Evolutionary conservation across 2,888 invertebrate species (phyloP), one percentile per base, ranked within the genome.

Genomic region (Watsonalla binaria): DNA sequence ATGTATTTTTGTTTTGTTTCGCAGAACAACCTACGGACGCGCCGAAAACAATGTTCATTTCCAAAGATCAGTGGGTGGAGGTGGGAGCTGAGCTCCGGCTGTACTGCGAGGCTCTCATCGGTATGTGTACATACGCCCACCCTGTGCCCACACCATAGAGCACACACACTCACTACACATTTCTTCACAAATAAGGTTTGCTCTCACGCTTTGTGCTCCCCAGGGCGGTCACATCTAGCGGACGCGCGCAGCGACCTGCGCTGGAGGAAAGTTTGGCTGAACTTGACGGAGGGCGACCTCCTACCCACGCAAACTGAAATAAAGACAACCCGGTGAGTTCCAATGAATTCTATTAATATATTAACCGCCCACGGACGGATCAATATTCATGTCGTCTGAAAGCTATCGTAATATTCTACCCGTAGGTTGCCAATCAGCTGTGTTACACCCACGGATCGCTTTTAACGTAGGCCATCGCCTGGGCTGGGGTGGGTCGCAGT

Each of bases 21-120:
- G 63, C 92, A 94, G 95, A 93, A 73, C 93, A 93, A 79, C 89
- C 92, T 58, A 92, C 93, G 42, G 92, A 92, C 68, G 86, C 91
- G 52, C 93, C 93, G 51, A 89, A 91, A 81, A 92, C 93, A 52
- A 95, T 95, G 68, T 95, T 93, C 82, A 92, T 92, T 62, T 94
- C 95, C 11, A 87, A 91, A 62, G 92, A 94, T 68, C 92, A 93
- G 79, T 92, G 93, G 82, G 92, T 92, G 54, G 91, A 92, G 54
- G 84, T 93, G 57, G 95, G 94, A 7, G 91, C 92, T 54, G 83
- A 90, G n/a, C 88, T 94, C 39, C 90, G 95, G 53, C 87, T 95
- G 51, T 95, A 94, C 86, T 95, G 96, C 82, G 96, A 95, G 84
- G 95, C 95, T 48, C 95, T 95, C 72, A 93, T 94, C 55, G 95